Conservation (phyloP, 2,888 invertebrate species). For the Atrina japonica region DNA sequence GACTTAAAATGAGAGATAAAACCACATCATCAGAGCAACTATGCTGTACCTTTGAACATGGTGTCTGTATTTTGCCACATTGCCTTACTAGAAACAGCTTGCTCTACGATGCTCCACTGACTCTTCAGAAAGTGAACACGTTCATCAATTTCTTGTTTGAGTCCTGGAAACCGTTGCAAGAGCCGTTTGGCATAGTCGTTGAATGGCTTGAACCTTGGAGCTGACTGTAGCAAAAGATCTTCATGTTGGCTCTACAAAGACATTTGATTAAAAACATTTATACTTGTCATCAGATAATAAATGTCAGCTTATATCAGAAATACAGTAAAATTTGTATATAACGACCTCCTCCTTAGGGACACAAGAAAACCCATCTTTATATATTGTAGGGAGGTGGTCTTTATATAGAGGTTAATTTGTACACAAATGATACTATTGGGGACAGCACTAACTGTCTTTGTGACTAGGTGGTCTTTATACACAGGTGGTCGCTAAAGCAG, state of each 20-base stretch:
- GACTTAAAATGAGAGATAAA: too few species aligned
- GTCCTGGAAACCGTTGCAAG: conserved; percentile 84
- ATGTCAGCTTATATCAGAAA: too few species aligned
- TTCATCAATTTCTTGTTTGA: conserved; percentile 87
- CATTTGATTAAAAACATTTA: background rate
- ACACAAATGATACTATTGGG: too few species aligned
- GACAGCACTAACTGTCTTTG: too few species aligned
- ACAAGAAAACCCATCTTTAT: too few species aligned
- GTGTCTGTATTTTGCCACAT: conserved; percentile 76
- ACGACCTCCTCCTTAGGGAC: background rate
- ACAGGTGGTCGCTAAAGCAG: too few species aligned
- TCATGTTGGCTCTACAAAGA: conserved; percentile 87
- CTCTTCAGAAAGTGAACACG: conserved; percentile 88
- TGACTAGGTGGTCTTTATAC: too few species aligned
- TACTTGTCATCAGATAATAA: background rate
- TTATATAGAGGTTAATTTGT: too few species aligned
- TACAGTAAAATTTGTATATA: background rate
- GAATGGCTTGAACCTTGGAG: conserved; percentile 87
- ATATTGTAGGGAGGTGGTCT: too few species aligned
- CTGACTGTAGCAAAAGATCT: conserved; percentile 86
- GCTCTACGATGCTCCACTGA: conserved; percentile 90
- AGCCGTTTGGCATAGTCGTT: conserved; percentile 90
- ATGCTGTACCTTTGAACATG: conserved; percentile 74
- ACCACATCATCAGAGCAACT: background rate
- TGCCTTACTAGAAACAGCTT: conserved; percentile 84